Evolutionary conservation across 2,888 invertebrate species (phyloP).

Genomic region (Ennomos fuscantarius): DNA sequence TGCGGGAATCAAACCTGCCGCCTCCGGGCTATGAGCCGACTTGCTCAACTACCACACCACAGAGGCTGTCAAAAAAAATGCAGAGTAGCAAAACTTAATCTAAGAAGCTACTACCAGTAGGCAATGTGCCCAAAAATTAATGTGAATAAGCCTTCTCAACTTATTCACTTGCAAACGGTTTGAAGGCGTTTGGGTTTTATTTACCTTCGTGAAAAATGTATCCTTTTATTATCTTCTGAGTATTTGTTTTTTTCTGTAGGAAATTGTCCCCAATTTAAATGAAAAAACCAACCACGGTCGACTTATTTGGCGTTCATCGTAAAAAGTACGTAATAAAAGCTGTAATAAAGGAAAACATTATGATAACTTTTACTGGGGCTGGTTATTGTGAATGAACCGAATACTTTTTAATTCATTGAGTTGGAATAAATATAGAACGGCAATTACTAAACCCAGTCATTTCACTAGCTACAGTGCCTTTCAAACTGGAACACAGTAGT

Average conservation of each 20-base stretch:
- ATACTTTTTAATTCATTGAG: conserved; percentile 6
- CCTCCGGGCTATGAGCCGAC: no score
- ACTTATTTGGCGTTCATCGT: conserved; percentile 39
- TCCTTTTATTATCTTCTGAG: conserved; percentile 7
- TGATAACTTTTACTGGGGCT: conserved; percentile 51
- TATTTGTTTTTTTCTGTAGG: conserved; percentile 21
- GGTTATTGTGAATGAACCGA: conserved; percentile 44
- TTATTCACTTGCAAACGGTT: conserved; percentile 14
- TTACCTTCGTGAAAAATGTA: conserved; percentile 17
- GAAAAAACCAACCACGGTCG: conserved; percentile 42
- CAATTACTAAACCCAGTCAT: background rate
- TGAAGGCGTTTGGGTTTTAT: conserved; percentile 18
- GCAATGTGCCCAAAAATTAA: no score
- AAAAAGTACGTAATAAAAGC: conserved; percentile 51
- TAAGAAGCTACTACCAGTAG: no score
- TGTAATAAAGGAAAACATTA: conserved; percentile 56
- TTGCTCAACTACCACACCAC: no score
- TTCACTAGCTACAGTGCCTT: no score
- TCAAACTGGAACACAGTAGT: no score
- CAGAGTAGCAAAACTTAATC: no score
- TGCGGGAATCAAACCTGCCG: no score
- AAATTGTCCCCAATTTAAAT: conserved; percentile 42
- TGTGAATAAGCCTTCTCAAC: conserved; percentile 8
- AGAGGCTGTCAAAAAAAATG: no score
- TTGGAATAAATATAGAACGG: background rate